Conservation (phyloP, 1,140 invertebrate species). For the Pseudobourletiella spinata region DNA sequence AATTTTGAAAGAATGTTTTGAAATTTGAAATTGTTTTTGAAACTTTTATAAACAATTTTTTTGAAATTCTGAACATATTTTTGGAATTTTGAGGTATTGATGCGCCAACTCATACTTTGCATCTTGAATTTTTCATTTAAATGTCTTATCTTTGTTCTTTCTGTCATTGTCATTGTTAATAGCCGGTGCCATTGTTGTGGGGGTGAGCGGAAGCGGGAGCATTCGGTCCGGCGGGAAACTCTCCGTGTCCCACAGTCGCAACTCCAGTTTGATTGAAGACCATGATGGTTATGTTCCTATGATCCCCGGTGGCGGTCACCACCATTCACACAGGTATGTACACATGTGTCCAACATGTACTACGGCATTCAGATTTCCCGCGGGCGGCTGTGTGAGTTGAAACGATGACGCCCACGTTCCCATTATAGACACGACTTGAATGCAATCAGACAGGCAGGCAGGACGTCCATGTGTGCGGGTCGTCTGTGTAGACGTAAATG, state of each 20-base stretch:
- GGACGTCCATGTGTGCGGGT: no score
- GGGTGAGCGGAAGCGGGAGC: conserved; percentile 4
- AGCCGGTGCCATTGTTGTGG: conserved; percentile 11
- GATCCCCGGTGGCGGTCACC: conserved; percentile 44
- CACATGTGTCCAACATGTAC: no score
- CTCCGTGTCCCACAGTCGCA: conserved; percentile 40
- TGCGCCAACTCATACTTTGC: not conserved
- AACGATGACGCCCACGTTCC: no score
- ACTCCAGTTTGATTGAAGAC: conserved; percentile 42
- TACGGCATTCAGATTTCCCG: no score
- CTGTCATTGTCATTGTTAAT: not conserved
- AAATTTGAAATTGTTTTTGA: no score
- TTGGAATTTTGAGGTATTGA: not conserved
- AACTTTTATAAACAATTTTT: no score
- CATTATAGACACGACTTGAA: no score
- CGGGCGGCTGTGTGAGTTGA: no score
- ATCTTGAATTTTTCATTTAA: not conserved
- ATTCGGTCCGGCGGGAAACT: conserved; percentile 27
- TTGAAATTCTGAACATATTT: no score
- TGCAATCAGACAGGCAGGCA: no score
- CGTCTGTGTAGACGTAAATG: no score
- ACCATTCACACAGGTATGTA: conserved; percentile 19
- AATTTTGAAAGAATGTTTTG: no score
- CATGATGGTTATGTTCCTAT: conserved; percentile 56
- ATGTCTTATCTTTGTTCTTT: not conserved